Percentiles rank a stretch among this genome's conserved stretches.
Conservation (phyloP, 1,140 invertebrate species). For the Lepidurus packardi region DNA sequence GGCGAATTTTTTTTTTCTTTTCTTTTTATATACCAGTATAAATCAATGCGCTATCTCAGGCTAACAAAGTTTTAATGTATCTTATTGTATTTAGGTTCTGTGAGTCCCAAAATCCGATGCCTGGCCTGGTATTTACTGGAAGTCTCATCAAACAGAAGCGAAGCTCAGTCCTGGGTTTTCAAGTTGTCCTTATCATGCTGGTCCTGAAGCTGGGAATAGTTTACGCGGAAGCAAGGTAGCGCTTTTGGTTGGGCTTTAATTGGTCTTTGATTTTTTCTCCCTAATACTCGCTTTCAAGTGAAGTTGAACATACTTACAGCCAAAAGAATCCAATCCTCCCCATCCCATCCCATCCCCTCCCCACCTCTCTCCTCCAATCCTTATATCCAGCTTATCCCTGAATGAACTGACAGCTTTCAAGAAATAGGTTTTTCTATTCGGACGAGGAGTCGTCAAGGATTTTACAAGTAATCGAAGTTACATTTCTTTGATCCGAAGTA, state of each 20-base stretch:
- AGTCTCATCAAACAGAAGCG: background rate
- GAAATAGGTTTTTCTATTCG: no score
- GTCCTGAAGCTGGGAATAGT: background rate
- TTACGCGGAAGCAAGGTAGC: slow-evolving; percentile 9
- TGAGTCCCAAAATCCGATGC: background rate
- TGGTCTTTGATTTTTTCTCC: background rate
- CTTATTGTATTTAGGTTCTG: slow-evolving; percentile 14
- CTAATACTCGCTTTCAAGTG: background rate
- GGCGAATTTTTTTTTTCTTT: background rate
- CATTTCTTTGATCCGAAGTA: no score
- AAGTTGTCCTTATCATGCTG: background rate
- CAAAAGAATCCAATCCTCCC: background rate
- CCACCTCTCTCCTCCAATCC: no score
- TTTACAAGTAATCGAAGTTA: no score
- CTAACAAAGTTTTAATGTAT: background rate
- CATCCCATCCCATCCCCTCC: background rate
- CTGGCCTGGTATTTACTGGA: background rate
- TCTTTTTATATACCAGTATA: background rate
- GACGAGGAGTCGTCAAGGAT: no score
- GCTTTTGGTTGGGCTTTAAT: background rate
- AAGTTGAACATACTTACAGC: background rate
- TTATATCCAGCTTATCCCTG: no score
- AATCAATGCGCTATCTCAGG: background rate
- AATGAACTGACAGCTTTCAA: no score
- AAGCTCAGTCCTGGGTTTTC: background rate